A percentile compares a stretch with the other conserved stretches of the same genome.
Evolutionary conservation across 1,140 invertebrate genomes (phyloP).

Genomic region (Polyergus mexicanus): DNA sequence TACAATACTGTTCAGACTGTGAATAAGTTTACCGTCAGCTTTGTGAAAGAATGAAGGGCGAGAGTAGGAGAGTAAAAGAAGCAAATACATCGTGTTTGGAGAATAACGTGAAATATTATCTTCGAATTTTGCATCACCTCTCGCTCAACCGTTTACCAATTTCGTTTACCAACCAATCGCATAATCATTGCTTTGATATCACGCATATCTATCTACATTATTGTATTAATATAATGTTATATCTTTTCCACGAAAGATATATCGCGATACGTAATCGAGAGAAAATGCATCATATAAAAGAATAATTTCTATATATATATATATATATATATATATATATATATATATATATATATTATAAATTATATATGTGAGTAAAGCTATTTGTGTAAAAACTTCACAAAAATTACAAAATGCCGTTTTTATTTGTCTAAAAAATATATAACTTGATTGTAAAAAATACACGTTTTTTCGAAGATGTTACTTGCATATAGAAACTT

Average conservation of each 20-base stretch:
- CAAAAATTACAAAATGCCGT: conserved; percentile 20
- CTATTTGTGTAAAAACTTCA: conserved; percentile 23
- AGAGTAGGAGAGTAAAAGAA: conserved; percentile 32
- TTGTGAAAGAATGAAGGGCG: conserved; percentile 27
- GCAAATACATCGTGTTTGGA: conserved; percentile 61
- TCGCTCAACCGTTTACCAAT: background rate
- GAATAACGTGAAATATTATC: conserved; percentile 69
- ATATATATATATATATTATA: no score
- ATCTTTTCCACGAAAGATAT: background rate
- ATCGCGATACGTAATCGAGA: background rate
- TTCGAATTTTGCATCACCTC: conserved; percentile 68
- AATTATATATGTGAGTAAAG: background rate
- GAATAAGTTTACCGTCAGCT: conserved; percentile 49
- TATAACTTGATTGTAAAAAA: conserved; percentile 35
- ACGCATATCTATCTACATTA: background rate
- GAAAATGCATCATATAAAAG: conserved; percentile 32
- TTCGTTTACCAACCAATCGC: background rate
- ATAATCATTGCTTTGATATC: conserved; percentile 15
- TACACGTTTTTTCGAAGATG: conserved; percentile 4
- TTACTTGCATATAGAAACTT: conserved; percentile 27
- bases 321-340: no score
- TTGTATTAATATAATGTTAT: conserved; percentile 41
- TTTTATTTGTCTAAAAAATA: conserved; percentile 3
- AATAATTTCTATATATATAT: background rate
- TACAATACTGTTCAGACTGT: conserved; percentile 22